Conservation (phyloP, 2,113 vertebrate genomes). For the Nycticebus coucang region DNA sequence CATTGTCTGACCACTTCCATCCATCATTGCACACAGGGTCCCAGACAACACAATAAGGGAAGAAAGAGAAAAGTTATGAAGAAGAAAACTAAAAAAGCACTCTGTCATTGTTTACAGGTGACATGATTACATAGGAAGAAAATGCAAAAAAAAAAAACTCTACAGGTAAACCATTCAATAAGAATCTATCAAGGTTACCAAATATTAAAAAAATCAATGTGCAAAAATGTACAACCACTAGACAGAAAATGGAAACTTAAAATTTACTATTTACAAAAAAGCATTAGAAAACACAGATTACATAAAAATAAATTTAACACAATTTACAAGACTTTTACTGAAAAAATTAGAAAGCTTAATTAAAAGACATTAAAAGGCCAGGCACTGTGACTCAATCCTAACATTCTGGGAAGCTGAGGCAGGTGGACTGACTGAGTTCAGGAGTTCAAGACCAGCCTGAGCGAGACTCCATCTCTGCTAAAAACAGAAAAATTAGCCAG, state of each 20-base stretch:
- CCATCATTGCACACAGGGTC: accelerated
- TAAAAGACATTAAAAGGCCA: neutral
- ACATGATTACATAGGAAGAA: too few species aligned
- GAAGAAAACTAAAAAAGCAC: neutral
- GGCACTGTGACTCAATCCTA: too few species aligned
- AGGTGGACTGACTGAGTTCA: too few species aligned
- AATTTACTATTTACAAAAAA: neutral
- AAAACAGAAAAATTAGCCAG: too few species aligned
- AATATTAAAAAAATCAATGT: neutral
- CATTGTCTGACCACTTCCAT: accelerated
- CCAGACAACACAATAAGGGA: accelerated
- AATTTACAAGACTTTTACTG: too few species aligned
- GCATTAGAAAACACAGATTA: neutral
- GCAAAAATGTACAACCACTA: neutral
- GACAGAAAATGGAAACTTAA: neutral
- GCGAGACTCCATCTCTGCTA: too few species aligned
- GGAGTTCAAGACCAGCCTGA: too few species aligned
- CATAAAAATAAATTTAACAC: neutral
- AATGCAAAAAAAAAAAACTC: neutral
- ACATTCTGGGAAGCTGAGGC: too few species aligned
- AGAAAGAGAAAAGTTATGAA: neutral
- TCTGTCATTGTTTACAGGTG: too few species aligned
- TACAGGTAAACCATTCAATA: neutral
- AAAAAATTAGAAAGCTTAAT: neutral
- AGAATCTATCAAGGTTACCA: neutral